Percentiles rank a stretch among this genome's conserved stretches.
Conservation (phyloP, 1,140 invertebrate species). For the Trypoxylus dichotomus region DNA sequence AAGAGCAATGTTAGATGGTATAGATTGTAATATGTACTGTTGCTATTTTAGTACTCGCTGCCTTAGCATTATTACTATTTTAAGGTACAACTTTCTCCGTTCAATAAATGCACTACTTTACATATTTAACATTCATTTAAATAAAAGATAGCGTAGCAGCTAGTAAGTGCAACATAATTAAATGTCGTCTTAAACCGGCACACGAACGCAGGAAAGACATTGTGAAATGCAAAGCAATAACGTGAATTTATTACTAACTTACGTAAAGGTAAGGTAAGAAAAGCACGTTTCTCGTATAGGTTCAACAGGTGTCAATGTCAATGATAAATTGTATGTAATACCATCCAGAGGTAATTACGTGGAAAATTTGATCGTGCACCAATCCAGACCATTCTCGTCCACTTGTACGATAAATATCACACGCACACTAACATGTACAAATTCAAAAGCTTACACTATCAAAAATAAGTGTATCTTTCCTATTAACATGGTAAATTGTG, state of each 20-base stretch:
- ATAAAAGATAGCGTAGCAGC: neutral
- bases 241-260: neutral
- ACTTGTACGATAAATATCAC: neutral
- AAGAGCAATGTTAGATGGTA: too few species aligned
- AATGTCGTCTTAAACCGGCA: neutral
- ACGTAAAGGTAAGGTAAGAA: neutral
- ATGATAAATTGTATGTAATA: conserved; percentile 7
- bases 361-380: neutral
- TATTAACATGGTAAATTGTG: too few species aligned
- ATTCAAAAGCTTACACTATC: too few species aligned
- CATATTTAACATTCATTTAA: neutral
- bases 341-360: neutral
- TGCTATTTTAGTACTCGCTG: too few species aligned
- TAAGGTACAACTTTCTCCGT: neutral
- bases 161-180: neutral
- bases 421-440: neutral
- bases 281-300: neutral
- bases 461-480: too few species aligned
- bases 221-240: neutral
- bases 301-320: conserved; percentile 17
- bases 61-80: too few species aligned
- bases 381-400: neutral
- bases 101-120: neutral
- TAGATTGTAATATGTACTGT: too few species aligned
- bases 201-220: neutral